Evolutionary conservation across 1,140 invertebrate species (phyloP), one percentile per base, ranked within the genome.

Genomic region (Euglossa dilemma): DNA sequence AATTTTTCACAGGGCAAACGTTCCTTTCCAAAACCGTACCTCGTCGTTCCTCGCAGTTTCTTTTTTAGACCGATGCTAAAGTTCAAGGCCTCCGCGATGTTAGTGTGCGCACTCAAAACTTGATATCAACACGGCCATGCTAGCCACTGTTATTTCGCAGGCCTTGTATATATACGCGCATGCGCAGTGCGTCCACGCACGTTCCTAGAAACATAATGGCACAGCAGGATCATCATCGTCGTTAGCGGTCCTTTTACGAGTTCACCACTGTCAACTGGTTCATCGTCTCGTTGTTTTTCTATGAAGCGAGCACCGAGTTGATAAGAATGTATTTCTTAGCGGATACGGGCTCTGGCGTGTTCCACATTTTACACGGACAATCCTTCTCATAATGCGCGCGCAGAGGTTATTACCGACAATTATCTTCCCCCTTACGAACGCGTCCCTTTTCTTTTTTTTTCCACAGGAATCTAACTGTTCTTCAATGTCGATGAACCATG

Each of bases 161-260:
- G 43, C 18, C 6, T 28, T 18, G 66, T 56, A 16, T 7, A 16
- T 7, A 50, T 54, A 12, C 45, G 9, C 66, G 25, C 50, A 20
- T 25, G 43, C 12, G 16, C n/a, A 50, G 11, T 18, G 12, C 47
- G 36, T 18, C 28, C 47, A 28, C n/a, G 61, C 28, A 18, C 61
- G 14, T 81, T 81, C 73, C 45, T 52, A 54, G 20, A 79, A 86
- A 52, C 59, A 25, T 16, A 25, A 61, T 36, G 20, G 25, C 7
- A 69, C 59, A 69, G 69, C 69, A 81, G 57, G 79, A 83, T 83
- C 69, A 64, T 83, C 85, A 70, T 86, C 54, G 47, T 69, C 79
- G 70, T 86, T 86, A 86, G 59, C 59, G n/a, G 59, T 85, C 50
- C 72, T 80, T 78, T 70, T 59, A 56, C 69, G 57, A 69, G 77